phyloP scores from a whole-genome alignment of 2,888 invertebrate species.

The Chloroclysta siterata region DNA sequence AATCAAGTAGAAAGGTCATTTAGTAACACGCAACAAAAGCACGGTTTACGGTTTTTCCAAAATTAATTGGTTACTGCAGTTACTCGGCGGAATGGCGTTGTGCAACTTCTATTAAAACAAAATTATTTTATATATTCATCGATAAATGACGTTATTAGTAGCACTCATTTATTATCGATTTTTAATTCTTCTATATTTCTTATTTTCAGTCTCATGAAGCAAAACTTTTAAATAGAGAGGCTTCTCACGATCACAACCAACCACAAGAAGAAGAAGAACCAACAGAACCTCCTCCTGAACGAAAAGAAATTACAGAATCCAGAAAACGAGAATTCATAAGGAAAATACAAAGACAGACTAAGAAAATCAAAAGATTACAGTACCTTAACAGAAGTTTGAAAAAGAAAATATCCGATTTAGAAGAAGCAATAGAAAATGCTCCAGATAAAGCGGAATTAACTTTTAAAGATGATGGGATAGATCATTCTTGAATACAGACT shows the following conservation, averaged over 20 bases:
- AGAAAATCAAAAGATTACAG: conserved; percentile 30
- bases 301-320: conserved; percentile 21
- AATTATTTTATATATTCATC: too few species aligned
- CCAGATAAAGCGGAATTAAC: conserved; percentile 7
- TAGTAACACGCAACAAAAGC: too few species aligned
- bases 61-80: too few species aligned
- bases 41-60: too few species aligned
- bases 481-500: too few species aligned
- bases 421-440: conserved; percentile 26
- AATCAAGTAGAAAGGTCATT: too few species aligned
- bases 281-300: conserved; percentile 6
- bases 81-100: too few species aligned
- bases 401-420: conserved; percentile 27
- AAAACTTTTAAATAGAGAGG: conserved; percentile 17
- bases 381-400: conserved; percentile 22
- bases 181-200: neutral
- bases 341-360: conserved; percentile 32
- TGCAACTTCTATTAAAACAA: too few species aligned
- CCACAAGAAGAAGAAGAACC: conserved; percentile 9
- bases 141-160: too few species aligned
- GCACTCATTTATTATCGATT: neutral
- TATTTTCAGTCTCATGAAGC: conserved; percentile 32
- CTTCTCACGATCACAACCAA: neutral
- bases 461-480: too few species aligned
- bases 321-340: conserved; percentile 26